Percentiles rank a stretch among this genome's conserved stretches.
Conservation (phyloP, 2,797 vertebrate genomes). For the Aotus griseimembra region DNA sequence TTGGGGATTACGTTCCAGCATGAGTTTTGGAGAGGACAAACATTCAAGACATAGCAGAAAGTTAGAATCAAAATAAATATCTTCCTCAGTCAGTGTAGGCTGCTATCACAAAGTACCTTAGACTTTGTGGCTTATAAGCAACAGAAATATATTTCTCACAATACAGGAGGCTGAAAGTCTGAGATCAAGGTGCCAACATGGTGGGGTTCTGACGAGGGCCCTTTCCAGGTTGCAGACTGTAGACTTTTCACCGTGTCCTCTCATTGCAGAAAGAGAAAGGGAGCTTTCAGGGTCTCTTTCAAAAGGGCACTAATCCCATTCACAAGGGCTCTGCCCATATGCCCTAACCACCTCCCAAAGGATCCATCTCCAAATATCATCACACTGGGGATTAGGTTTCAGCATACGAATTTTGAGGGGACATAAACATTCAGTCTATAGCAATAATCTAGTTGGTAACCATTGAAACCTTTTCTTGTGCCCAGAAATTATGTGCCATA, state of each 20-base stretch:
- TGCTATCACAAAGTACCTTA: neutral
- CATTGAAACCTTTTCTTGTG: constrained; percentile 36
- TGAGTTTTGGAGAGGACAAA: neutral
- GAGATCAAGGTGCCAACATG: neutral
- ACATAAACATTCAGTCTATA: neutral
- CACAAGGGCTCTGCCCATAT: neutral
- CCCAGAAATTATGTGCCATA: constrained; percentile 32
- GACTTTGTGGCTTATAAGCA: neutral
- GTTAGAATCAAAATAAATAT: neutral
- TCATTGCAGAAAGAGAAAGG: neutral
- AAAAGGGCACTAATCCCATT: neutral
- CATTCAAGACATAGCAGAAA: neutral
- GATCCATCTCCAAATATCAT: neutral
- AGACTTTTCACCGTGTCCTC: neutral
- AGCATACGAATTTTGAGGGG: neutral
- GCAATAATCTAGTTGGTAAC: neutral
- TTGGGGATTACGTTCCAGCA: neutral
- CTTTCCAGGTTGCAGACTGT: neutral
- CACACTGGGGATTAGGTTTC: neutral
- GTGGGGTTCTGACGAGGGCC: no score
- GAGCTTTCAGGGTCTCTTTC: neutral
- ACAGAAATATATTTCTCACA: neutral
- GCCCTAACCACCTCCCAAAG: neutral
- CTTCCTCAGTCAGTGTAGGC: neutral
- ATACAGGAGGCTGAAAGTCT: neutral